phyloP scores from a whole-genome alignment of 2,113 vertebrate genomes.

The Synodontis membranacea region DNA sequence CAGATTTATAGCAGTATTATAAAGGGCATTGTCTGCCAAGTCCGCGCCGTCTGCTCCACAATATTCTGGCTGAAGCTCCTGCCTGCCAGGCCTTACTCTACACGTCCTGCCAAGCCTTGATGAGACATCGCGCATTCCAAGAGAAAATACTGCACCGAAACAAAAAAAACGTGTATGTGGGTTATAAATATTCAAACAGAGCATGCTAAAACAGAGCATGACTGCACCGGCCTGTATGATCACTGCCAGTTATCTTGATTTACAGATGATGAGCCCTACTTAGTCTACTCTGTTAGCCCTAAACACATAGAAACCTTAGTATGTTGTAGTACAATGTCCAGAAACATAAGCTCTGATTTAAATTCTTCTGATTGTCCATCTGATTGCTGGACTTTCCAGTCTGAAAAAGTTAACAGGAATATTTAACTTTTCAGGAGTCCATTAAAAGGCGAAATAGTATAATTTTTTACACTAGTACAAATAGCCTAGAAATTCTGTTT shows the following conservation, averaged over 20 bases:
- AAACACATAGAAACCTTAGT: slow-evolving; percentile 42
- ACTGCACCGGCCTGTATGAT: background rate
- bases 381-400: background rate
- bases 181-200: slow-evolving; percentile 50
- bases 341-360: background rate
- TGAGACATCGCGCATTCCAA: slow-evolving; percentile 47
- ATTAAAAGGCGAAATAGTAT: background rate
- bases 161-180: slow-evolving; percentile 25
- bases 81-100: slow-evolving; percentile 59
- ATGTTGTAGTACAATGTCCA: background rate
- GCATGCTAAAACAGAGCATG: slow-evolving; percentile 15
- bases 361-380: background rate
- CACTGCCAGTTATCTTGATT: slow-evolving; percentile 18
- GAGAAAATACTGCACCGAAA: slow-evolving; percentile 23
- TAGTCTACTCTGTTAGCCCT: slow-evolving; percentile 33
- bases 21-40: slow-evolving; percentile 61
- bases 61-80: slow-evolving; percentile 51
- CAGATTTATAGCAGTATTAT: slow-evolving; percentile 70
- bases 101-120: slow-evolving; percentile 59
- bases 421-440: background rate
- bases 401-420: background rate
- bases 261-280: slow-evolving; percentile 43
- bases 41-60: slow-evolving; percentile 32
- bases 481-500: background rate
- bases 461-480: too few relatives aligned